Conservation (phyloP, 2,888 invertebrate species). For the Unio delphinus region DNA sequence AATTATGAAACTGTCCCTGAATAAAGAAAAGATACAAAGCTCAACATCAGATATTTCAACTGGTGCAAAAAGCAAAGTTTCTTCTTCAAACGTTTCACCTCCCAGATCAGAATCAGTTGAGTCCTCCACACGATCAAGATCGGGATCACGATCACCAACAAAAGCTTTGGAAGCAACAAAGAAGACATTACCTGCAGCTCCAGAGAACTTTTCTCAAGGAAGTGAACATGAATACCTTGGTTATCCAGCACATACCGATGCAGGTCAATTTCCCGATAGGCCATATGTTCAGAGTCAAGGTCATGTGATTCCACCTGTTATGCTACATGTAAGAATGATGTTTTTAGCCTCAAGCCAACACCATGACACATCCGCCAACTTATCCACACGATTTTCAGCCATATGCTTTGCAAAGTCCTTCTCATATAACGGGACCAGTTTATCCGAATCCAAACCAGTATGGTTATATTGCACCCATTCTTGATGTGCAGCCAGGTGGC, state of each 20-base stretch:
- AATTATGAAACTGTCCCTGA: constrained; percentile 87
- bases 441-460: constrained; percentile 37
- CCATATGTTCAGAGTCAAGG: too few species aligned
- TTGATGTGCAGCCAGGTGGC: constrained; percentile 26
- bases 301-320: too few species aligned
- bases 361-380: too few species aligned
- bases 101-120: not conserved
- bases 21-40: constrained; percentile 53
- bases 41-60: constrained; percentile 7
- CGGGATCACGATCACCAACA: constrained; percentile 33
- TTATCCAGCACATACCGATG: constrained; percentile 25
- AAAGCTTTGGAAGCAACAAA: constrained; percentile 14
- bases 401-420: too few species aligned
- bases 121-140: constrained; percentile 2
- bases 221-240: constrained; percentile 11
- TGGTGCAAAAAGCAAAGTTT: constrained; percentile 1
- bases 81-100: not conserved
- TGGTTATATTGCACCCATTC: constrained; percentile 20
- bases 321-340: too few species aligned
- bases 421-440: constrained; percentile 23
- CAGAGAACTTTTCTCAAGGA: constrained; percentile 2
- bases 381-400: too few species aligned
- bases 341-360: too few species aligned
- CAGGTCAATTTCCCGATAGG: too few species aligned
- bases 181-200: constrained; percentile 13